Conservation (phyloP, 37 sponge, comb jelly and placozoan species). For the Hormiphora californensis region DNA sequence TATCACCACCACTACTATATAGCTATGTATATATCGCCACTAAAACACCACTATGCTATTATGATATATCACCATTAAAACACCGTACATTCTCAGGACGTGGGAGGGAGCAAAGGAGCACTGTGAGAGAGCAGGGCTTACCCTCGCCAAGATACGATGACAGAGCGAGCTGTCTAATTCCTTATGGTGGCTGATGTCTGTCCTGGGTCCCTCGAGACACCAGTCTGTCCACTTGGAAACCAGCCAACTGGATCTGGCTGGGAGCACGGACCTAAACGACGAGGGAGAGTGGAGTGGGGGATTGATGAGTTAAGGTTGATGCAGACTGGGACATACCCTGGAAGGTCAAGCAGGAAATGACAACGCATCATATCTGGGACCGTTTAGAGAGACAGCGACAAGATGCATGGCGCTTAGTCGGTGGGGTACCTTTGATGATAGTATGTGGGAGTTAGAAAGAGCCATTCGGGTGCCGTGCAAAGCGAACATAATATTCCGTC, state of each 20-base stretch:
- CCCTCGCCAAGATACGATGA: neutral
- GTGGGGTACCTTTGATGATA: neutral
- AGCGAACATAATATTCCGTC: neutral
- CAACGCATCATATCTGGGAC: neutral
- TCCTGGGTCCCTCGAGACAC: neutral
- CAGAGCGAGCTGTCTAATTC: neutral
- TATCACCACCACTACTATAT: no score
- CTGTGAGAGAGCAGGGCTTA: neutral
- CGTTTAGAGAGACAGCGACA: neutral
- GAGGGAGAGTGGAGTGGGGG: neutral
- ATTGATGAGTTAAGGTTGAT: neutral
- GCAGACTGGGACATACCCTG: slow-evolving; percentile 1
- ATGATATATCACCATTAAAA: no score
- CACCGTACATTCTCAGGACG: no score
- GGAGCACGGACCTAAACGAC: neutral
- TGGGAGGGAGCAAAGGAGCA: neutral
- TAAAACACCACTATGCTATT: no score
- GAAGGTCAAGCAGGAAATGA: neutral
- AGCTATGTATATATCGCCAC: no score
- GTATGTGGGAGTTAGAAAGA: neutral
- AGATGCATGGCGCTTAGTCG: neutral
- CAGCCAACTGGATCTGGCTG: slow-evolving; percentile 25
- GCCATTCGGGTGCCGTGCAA: slow-evolving; percentile 2
- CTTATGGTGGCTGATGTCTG: neutral
- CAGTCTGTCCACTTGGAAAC: neutral